Evolutionary conservation across 1,140 invertebrate genomes (phyloP), one percentile per base, ranked within the genome.

Genomic region (Meteorus sp.): DNA sequence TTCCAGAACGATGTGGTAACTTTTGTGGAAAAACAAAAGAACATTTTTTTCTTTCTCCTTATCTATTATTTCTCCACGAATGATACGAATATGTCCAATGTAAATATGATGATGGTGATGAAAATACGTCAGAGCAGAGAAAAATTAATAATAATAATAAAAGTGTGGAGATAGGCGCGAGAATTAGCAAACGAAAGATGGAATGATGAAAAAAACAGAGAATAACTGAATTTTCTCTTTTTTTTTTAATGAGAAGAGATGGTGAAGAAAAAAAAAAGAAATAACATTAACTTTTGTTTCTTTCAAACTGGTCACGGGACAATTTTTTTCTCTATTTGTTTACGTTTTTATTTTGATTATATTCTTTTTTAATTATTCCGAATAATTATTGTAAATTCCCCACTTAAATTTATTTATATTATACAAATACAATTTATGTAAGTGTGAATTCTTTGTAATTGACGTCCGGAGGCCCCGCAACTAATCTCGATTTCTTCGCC

Each of bases 291-390:
- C 22, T 50, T 23, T 27, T 50, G 25, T 50, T 2, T 19, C 8
- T 19, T 45, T 19, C 7, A 8, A 45, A 45, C n/a, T 19, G 20
- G 20, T 45, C 53, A 58, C 60, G 56, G 48, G 19, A 50, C 51
- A 15, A 22, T 64, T 62, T 57, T 54, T 45, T 56, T 61, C 52
- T 47, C 44, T 56, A 25, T 25, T n/a, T 37, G 44, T 53, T 47
- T 58, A 33, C 15, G 29, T 33, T 7, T 33, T 11, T 7, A 33
- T 33, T 33, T 33, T 11, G 11, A 33, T 6, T 33, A 33, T 33
- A 33, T 33, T 7, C 11, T 33, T 33, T 7, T 33, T 33, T 33
- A n/a, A n/a, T n/a, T n/a, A n/a, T n/a, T n/a, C 29, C 11, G 6
- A 33, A 7, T 11, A 33, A 33, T 33, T 33, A 33, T 33, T 33